These are phyloP conservation scores for Macheiramphus alcinus DNA, from an alignment of 2,113 vertebrate genomes.

Conservation along the genomic window DNA sequence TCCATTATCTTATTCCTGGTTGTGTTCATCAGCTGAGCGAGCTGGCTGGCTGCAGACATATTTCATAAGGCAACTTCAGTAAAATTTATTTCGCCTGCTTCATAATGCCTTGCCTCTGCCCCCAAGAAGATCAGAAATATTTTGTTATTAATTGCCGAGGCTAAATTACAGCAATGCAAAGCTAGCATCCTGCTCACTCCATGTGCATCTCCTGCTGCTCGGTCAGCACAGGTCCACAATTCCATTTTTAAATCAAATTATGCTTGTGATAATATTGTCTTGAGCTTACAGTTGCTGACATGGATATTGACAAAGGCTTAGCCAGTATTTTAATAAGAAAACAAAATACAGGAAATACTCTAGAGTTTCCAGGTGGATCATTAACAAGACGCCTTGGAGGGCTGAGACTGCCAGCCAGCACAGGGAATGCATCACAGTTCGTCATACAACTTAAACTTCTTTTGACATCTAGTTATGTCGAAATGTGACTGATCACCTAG, in stretches of 20 bases:
- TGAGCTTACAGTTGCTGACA: constrained; percentile 87
- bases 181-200: background rate
- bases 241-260: constrained; percentile 91
- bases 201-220: constrained; percentile 42
- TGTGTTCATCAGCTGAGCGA: background rate
- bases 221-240: constrained; percentile 79
- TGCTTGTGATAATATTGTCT: constrained; percentile 90
- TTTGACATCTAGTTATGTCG: constrained; percentile 86
- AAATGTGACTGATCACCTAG: constrained; percentile 85
- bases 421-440: constrained; percentile 72
- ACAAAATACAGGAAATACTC: constrained; percentile 87
- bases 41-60: background rate
- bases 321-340: constrained; percentile 94
- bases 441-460: constrained; percentile 81
- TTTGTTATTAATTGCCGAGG: constrained; percentile 29
- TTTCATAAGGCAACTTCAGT: background rate
- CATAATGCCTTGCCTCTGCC: background rate
- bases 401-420: constrained; percentile 68
- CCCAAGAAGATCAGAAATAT: background rate
- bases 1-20: constrained; percentile 1
- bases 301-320: constrained; percentile 92
- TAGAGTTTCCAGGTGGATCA: constrained; percentile 84
- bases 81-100: background rate
- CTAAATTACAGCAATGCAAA: background rate
- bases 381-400: constrained; percentile 84